Evolutionary conservation across 2,797 vertebrate species (phyloP), one percentile per base, ranked within the genome.

Genomic region (Diglossa cyanea): DNA sequence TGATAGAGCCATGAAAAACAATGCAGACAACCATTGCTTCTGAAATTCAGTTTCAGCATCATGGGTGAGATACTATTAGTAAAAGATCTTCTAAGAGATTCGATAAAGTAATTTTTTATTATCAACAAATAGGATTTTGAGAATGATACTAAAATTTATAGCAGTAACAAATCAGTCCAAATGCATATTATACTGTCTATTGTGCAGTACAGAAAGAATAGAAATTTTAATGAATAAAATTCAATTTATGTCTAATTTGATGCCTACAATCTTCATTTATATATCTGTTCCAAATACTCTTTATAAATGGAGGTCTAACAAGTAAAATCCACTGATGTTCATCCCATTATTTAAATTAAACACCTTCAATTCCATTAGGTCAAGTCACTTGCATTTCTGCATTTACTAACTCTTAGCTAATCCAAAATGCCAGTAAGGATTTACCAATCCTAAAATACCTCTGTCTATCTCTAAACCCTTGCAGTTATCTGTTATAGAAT

Each of bases 311-410:
- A 53, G 4, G 17, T 58, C 73, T 90, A 93, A 73, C 11, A 71
- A 70, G 62, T 8, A 80, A 90, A 91, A 74, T 5, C 1, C 62
- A 85, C 26, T 39, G 63, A 84, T 67, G 81, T 54, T 62, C 51
- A 84, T 37, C 17, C 37, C 7, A 50, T 72, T 95, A 91, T 77
- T 83, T 77, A 79, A 91, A 75, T 75, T 90, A 82, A 95, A 75
- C 42, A 86, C 23, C 37, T 90, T 78, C 48, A 88, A 74, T 71
- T 91, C 66, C 6, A 3, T 58, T 71, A 84, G 39, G 68, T 90
- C 65, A 90, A 86, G 40, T 60, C 37, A 42, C 50, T 88, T 66
- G 31, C 31, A 68, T 83, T 89, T 91, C 65, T 72, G 30, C 26
- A 55, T 81, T 90, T 75, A 55, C 30, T 87, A 77, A 91, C 47